Conservation (phyloP, 2,888 invertebrate genomes). For the Plagiodera versicolora region DNA sequence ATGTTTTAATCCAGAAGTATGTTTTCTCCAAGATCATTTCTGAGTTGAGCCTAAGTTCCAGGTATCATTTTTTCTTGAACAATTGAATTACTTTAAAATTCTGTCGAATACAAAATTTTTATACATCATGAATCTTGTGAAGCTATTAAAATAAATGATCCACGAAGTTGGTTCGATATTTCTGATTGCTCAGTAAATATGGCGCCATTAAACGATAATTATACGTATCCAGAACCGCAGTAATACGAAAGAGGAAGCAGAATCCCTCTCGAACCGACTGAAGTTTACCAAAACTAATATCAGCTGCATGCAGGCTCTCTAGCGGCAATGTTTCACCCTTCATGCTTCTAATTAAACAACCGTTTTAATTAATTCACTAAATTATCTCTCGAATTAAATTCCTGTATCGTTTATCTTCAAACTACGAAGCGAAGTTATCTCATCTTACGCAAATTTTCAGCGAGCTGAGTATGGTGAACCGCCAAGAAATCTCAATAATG, state of each 20-base stretch:
- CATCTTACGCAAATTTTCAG: constrained; percentile 39
- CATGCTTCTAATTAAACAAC: constrained; percentile 57
- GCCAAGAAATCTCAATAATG: background rate
- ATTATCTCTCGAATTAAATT: constrained; percentile 57
- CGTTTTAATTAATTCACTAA: constrained; percentile 59
- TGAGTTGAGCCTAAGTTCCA: too few species aligned
- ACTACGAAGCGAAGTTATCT: constrained; percentile 38
- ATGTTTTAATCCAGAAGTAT: too few species aligned
- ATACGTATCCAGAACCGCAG: constrained; percentile 41
- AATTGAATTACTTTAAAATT: too few species aligned
- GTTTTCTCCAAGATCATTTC: too few species aligned
- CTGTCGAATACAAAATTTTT: too few species aligned
- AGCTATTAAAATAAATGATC: constrained; percentile 29
- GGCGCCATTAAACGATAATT: constrained; percentile 32
- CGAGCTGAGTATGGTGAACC: constrained; percentile 1
- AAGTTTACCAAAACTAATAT: constrained; percentile 52
- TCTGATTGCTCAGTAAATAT: background rate
- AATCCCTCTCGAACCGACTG: constrained; percentile 48
- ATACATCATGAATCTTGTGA: too few species aligned
- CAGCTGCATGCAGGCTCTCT: constrained; percentile 51
- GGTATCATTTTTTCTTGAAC: too few species aligned
- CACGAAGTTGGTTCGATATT: background rate
- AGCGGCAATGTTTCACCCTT: constrained; percentile 52
- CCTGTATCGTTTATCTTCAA: constrained; percentile 52
- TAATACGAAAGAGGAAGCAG: constrained; percentile 42